These are phyloP conservation scores for Drosophila murphyi DNA, from an alignment of 1,140 invertebrate species.

Conservation along the genomic window DNA sequence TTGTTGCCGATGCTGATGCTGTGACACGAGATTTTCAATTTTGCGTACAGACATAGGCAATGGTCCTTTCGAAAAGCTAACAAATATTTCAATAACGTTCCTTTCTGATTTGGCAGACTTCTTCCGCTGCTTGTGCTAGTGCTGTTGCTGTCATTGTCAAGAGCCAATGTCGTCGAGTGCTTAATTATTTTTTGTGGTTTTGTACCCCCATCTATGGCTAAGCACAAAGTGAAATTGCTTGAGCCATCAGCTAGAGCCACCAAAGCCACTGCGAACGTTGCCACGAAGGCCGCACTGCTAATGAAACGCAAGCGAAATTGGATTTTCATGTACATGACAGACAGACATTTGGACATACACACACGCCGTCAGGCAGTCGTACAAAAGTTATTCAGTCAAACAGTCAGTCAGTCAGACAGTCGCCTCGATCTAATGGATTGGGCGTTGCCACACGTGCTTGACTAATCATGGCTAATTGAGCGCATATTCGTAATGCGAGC, in stretches of 20 bases:
- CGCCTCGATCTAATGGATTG: conserved; percentile 57
- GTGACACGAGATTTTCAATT: conserved; percentile 62
- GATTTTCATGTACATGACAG: conserved; percentile 77
- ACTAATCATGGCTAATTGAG: conserved; percentile 78
- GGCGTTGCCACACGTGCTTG: conserved; percentile 74
- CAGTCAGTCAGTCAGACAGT: conserved; percentile 12
- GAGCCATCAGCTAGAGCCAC: conserved; percentile 41
- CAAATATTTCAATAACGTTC: conserved; percentile 71
- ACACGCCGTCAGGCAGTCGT: conserved; percentile 11
- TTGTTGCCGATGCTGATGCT: conserved; percentile 32
- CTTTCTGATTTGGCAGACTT: conserved; percentile 17
- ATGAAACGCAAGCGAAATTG: conserved; percentile 78
- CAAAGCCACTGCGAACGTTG: conserved; percentile 25
- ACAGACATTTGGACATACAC: conserved; percentile 28
- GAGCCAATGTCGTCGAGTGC: conserved; percentile 68
- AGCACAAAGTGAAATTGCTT: conserved; percentile 65
- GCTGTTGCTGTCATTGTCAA: conserved; percentile 71
- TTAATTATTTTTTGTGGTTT: conserved; percentile 82
- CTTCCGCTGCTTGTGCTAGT: conserved; percentile 15
- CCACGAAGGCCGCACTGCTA: conserved; percentile 58
- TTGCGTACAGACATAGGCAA: conserved; percentile 57
- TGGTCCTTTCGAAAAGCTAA: conserved; percentile 27
- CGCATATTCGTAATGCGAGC: conserved; percentile 73
- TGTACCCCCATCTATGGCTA: conserved; percentile 53
- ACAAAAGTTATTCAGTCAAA: conserved; percentile 7